Base-by-base conservation (phyloP, 2,113 vertebrate genomes). In the Blennius ocellaris region DNA sequence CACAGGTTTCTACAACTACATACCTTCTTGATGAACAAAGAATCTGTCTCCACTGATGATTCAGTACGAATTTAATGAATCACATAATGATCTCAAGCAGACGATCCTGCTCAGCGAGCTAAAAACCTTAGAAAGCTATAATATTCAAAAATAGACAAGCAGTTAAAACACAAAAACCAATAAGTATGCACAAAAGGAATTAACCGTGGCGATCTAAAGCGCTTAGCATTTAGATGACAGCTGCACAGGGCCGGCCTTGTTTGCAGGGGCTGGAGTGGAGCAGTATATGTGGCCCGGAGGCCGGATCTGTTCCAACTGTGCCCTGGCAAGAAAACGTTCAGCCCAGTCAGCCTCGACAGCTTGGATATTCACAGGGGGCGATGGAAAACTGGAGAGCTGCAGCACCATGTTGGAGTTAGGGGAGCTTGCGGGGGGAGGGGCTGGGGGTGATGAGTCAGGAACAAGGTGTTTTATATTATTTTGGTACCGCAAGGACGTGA, bases 291-390 rank as follows among this genome's bases (percentile, higher is more conserved):
- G 82, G 83, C 90, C 89, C 81, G 70, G 73, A 88, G 90, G 90
- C 91, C 88, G 86, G 90, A 94, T 93, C 90, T 84, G 81, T 87
- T 93, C 93, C 90, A 92, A 91, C 93, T 85, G 91, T 73, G 92
- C 85, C 86, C 91, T 93, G 93, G 93, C 93, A 94, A 85, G 78
- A 80, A 89, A 85, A 83, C 2, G 56, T 49, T 85, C 56, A 59
- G 84, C 85, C 83, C 90, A 84, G 92, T 86, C 90, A 89, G 91
- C 77, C 87, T 83, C 82, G 84, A 94, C 93, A 94, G 93, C 93
- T 94, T 94, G 93, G 92, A 91, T 88, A 87, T 77, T 92, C 78
- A 83, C 90, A 86, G 92, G 93, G 84, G 92, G 92, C 81, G 62
- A 83, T 85, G 85, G 87, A 89, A 86, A 86, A 91, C 74, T 88